Evolutionary conservation across 2,797 vertebrate genomes (phyloP), one percentile per base, ranked within the genome.

Genomic region (Bradypus variegatus): DNA sequence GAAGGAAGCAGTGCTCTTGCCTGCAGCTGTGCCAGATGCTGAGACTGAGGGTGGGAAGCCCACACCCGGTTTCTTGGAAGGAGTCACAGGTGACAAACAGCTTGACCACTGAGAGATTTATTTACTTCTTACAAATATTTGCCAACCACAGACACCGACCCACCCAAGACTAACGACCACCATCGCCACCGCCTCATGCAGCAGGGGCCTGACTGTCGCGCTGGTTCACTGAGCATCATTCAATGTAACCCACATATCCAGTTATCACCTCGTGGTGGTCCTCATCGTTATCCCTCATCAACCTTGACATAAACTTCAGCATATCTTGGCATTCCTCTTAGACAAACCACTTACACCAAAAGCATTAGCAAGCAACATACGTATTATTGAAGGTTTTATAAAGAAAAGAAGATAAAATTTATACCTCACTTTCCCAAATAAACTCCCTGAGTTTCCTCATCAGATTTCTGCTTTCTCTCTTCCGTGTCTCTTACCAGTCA

Each of bases 51-150:
- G 94, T 92, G 94, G 91, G 69, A 72, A 91, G 19, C 27, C 60
- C 72, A 92, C 55, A 92, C 90, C 93, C 45, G 5, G 38, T 90
- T 94, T 31, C 12, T 11, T 67, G 64, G 33, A 94, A 91, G 82
- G 1, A 77, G n/a, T 92, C 29, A 92, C 91, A 93, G 88, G 48
- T 86, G 87, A 92, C 53, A 94, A 84, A 91, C 65, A 86, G 83
- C 38, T 72, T 90, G 69, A 19, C n/a, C 36, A 80, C 2, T 88
- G 69, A 84, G 78, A 88, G 12, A 41, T 62, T 23, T 95, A 41
- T 95, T 94, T 92, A 84, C 91, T 93, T 87, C 76, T 82, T 91
- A 91, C 8, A 91, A 87, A 92, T 95, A 85, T 95, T 95, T 96
- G 92, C 62, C n/a, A 91, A 2, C 76, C 12, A 41, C 33, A 23